These are phyloP conservation scores for Lordiphosa mommai DNA, from an alignment of 1,140 invertebrate species.

Conservation along the genomic window DNA sequence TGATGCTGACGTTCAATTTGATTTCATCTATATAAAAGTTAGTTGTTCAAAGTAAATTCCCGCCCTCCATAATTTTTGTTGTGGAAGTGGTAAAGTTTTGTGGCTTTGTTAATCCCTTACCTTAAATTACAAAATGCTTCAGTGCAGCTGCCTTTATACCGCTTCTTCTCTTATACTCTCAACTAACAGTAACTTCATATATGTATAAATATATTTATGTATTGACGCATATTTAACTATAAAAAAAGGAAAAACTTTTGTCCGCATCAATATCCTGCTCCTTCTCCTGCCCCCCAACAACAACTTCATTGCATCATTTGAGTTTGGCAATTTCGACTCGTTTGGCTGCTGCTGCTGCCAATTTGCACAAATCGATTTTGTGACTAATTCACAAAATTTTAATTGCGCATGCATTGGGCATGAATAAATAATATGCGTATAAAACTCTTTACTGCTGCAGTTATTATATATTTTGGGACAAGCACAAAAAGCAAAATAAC, in stretches of 20 bases:
- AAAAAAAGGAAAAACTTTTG: constrained; percentile 19
- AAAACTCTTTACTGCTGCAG: constrained; percentile 29
- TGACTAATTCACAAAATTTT: constrained; percentile 71
- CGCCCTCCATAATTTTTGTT: no score
- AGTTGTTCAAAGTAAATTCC: no score
- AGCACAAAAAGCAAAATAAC: constrained; percentile 36
- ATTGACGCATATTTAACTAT: constrained; percentile 23
- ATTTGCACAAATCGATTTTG: constrained; percentile 66
- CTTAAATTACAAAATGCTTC: no score
- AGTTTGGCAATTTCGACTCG: constrained; percentile 17
- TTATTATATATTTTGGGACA: constrained; percentile 45
- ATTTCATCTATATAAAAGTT: no score
- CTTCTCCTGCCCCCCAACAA: no score
- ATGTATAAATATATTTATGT: constrained; percentile 15
- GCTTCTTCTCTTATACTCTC: no score
- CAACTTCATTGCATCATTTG: background rate
- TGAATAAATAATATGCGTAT: constrained; percentile 64
- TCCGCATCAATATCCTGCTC: constrained; percentile 18
- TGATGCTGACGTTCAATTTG: no score
- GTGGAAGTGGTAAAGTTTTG: no score
- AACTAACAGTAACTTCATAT: no score
- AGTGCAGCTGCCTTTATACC: no score
- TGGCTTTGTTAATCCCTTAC: no score
- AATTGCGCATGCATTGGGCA: constrained; percentile 66
- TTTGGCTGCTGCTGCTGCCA: constrained; percentile 40